A percentile compares a stretch with the other conserved stretches of the same genome.
Conservation (phyloP, 35 echinoderm and acorn worm genomes). For the Acanthaster planci region DNA sequence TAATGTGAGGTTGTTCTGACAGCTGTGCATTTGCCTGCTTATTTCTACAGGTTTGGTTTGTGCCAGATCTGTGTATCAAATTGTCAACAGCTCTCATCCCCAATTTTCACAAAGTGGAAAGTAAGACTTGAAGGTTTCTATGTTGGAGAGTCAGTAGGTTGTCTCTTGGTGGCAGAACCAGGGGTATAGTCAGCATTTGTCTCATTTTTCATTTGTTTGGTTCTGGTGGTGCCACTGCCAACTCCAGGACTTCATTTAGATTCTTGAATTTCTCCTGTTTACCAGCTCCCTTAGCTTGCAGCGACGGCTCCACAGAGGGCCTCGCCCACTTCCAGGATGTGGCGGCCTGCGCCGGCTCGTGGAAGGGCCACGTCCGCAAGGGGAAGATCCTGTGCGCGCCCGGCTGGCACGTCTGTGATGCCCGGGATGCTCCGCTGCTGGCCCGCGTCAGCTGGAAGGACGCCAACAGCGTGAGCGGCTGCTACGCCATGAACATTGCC, state of each 20-base stretch:
- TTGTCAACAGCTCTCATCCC: no score
- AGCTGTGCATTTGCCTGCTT: no score
- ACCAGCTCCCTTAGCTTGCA: constrained; percentile 46
- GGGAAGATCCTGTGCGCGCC: constrained; percentile 81
- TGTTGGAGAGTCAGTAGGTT: no score
- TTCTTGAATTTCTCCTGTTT: background rate
- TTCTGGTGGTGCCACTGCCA: no score
- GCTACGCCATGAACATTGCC: constrained; percentile 85
- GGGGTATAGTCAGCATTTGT: no score
- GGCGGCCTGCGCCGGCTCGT: constrained; percentile 74
- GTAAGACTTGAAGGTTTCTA: no score
- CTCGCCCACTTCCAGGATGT: constrained; percentile 64
- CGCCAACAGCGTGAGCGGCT: constrained; percentile 81
- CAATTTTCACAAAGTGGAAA: no score
- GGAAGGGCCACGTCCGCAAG: constrained; percentile 89
- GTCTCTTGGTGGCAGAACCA: no score
- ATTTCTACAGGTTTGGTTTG: no score
- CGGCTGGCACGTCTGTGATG: constrained; percentile 80
- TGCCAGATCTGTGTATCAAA: no score
- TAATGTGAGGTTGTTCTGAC: no score
- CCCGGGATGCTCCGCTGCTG: constrained; percentile 57
- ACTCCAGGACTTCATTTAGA: background rate
- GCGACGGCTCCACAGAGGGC: constrained; percentile 79
- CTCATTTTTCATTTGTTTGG: no score
- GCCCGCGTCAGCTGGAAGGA: constrained; percentile 74